Conservation (phyloP, 1,140 invertebrate species). For the Penaeus japonicus region DNA sequence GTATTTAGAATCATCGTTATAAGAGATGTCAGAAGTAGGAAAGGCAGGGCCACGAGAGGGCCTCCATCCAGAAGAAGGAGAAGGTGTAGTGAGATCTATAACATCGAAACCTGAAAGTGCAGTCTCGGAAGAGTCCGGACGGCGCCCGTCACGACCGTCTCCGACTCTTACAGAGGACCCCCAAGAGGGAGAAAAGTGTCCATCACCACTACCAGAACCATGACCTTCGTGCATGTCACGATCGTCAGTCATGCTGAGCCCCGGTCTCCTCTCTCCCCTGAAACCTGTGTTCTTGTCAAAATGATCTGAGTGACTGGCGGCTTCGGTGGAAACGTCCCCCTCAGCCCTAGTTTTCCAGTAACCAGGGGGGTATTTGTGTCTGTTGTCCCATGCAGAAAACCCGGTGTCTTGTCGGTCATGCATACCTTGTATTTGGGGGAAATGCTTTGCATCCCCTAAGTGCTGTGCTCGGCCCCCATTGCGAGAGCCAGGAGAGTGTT, state of each 20-base stretch:
- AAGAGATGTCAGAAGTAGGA: background rate
- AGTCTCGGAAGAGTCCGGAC: background rate
- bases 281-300: background rate
- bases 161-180: background rate
- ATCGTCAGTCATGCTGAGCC: constrained; percentile 1
- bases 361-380: constrained; percentile 28
- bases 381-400: constrained; percentile 35
- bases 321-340: background rate
- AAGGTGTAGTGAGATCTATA: background rate
- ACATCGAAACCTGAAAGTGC: constrained; percentile 20
- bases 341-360: constrained; percentile 11
- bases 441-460: background rate
- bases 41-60: constrained; percentile 7
- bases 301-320: background rate
- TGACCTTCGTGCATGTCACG: constrained; percentile 9
- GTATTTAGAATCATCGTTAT: background rate
- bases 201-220: background rate
- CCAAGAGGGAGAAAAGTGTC: background rate
- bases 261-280: background rate
- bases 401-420: background rate
- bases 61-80: background rate
- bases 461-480: background rate
- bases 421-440: constrained; percentile 32
- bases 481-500: background rate
- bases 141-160: background rate